Conservation (phyloP, 2,888 invertebrate species). For the Temnothorax ravouxi region DNA sequence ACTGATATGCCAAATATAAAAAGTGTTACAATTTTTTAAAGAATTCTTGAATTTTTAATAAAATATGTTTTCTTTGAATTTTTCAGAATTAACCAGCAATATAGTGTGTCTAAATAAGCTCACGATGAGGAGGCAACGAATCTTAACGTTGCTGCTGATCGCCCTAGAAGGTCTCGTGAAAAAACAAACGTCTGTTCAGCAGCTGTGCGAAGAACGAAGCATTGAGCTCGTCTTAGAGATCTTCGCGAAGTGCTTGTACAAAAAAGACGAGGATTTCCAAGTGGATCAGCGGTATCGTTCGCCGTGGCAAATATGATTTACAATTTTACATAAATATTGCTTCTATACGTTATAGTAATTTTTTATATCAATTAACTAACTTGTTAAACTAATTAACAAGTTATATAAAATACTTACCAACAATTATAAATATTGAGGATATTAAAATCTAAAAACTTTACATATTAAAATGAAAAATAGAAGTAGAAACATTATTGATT, state of each 20-base stretch:
- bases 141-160: conserved; percentile 78
- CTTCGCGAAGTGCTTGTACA: conserved; percentile 73
- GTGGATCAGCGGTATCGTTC: conserved; percentile 79
- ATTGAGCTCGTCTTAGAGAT: conserved; percentile 71
- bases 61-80: background rate
- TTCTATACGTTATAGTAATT: background rate
- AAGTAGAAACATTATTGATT: background rate
- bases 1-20: background rate
- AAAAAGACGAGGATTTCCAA: conserved; percentile 79
- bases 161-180: conserved; percentile 74
- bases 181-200: conserved; percentile 51
- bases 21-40: background rate
- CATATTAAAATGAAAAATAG: background rate
- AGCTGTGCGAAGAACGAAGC: conserved; percentile 67
- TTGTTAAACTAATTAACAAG: background rate
- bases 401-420: background rate
- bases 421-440: background rate
- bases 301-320: background rate
- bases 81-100: conserved; percentile 71
- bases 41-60: background rate
- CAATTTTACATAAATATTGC: background rate
- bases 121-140: conserved; percentile 75
- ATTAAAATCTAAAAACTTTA: conserved; percentile 16
- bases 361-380: background rate
- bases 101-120: conserved; percentile 72